Percentiles rank a stretch among this genome's conserved stretches.
phyloP scores from a whole-genome alignment of 1,140 invertebrate genomes.

The Nasonia giraulti region DNA sequence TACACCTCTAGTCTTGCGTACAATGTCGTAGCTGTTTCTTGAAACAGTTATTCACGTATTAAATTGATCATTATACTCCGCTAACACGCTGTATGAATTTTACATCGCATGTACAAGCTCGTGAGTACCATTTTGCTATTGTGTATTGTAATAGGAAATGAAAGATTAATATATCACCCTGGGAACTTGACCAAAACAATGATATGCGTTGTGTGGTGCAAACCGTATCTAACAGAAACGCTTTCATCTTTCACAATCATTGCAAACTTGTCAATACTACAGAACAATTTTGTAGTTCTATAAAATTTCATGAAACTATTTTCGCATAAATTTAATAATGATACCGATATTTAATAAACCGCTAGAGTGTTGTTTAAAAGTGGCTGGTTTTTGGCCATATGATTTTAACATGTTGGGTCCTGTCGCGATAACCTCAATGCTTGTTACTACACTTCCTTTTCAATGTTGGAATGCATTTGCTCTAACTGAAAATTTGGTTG shows the following conservation, averaged over 20 bases:
- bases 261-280: no score
- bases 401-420: not conserved
- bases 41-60: no score
- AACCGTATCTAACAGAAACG: no score
- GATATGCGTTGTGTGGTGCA: not conserved
- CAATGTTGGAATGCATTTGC: constrained; percentile 12
- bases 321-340: not conserved
- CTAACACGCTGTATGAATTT: no score
- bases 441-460: constrained; percentile 15
- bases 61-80: no score
- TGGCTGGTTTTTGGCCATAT: not conserved
- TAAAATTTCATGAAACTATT: no score
- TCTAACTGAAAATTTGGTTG: not conserved
- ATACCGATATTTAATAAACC: not conserved
- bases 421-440: not conserved
- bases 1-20: no score
- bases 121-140: no score
- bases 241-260: no score
- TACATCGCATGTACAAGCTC: no score
- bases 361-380: not conserved
- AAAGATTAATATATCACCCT: constrained; percentile 2
- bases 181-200: not conserved
- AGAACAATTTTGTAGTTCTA: no score
- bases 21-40: no score
- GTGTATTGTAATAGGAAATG: not conserved